These are phyloP conservation scores for Eilema griseolum DNA, from an alignment of 2,888 invertebrate genomes.

Conservation along the genomic window DNA sequence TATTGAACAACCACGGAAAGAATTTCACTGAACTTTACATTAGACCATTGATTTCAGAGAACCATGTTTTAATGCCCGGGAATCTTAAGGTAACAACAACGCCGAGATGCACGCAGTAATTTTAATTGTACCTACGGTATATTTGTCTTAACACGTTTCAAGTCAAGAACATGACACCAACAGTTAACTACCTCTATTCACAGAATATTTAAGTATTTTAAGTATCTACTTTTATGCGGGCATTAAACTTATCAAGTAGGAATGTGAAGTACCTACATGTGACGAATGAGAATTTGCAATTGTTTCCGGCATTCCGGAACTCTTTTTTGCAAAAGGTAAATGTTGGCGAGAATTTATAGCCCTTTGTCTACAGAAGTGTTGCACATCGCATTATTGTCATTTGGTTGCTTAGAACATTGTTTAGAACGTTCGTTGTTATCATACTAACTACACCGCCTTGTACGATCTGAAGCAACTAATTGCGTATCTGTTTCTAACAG, in stretches of 20 bases:
- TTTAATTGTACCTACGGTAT: neutral
- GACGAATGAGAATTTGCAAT: constrained; percentile 8
- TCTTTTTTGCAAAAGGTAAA: constrained; percentile 20
- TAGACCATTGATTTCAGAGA: neutral
- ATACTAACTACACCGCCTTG: neutral
- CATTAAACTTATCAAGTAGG: neutral
- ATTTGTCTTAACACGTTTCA: neutral
- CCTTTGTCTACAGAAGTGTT: constrained; percentile 28
- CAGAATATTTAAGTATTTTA: neutral
- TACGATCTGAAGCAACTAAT: neutral
- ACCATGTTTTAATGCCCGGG: neutral
- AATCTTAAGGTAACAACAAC: neutral
- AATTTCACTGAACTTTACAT: no score
- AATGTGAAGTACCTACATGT: constrained; percentile 8
- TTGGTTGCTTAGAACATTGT: neutral
- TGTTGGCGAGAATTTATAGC: constrained; percentile 25
- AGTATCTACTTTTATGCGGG: constrained; percentile 10
- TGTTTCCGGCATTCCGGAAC: constrained; percentile 32
- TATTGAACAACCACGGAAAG: neutral
- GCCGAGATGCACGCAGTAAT: neutral
- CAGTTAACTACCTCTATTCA: neutral
- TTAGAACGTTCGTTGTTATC: neutral
- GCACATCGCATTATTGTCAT: neutral
- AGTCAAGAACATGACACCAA: neutral
- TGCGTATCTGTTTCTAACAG: neutral